A percentile compares a stretch with the other conserved stretches of the same genome.
phyloP scores from a whole-genome alignment of 2,888 invertebrate genomes.

The Saturnia pavonia region DNA sequence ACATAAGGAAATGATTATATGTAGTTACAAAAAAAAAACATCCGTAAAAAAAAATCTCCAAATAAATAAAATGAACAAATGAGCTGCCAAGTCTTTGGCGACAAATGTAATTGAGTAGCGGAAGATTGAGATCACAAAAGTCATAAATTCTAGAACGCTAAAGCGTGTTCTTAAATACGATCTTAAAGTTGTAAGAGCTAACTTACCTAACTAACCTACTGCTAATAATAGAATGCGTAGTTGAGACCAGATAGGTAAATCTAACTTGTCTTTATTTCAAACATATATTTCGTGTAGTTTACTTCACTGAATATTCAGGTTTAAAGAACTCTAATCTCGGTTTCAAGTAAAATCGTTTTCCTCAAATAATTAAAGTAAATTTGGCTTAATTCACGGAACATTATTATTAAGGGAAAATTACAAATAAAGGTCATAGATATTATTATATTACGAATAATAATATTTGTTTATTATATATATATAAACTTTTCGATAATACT shows the following conservation, averaged over 20 bases:
- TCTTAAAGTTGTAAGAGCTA: conserved; percentile 21
- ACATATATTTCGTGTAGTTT: too few relatives aligned
- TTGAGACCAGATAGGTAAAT: background rate
- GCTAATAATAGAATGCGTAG: conserved; percentile 25
- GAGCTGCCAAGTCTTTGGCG: background rate
- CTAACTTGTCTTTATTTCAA: background rate
- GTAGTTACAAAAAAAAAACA: too few relatives aligned
- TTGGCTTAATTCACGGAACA: too few relatives aligned
- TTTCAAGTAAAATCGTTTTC: too few relatives aligned
- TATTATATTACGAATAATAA: background rate
- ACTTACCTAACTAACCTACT: conserved; percentile 31
- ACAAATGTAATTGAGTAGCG: conserved; percentile 23
- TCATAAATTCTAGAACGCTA: conserved; percentile 48
- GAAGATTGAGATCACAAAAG: conserved; percentile 46
- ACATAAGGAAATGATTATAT: too few relatives aligned
- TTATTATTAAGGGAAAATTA: too few relatives aligned
- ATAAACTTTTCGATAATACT: conserved; percentile 44
- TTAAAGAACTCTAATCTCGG: too few relatives aligned
- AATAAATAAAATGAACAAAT: background rate
- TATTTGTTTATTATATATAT: background rate
- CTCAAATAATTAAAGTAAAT: too few relatives aligned
- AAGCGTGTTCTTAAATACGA: conserved; percentile 48
- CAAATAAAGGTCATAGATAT: background rate
- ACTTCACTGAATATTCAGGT: too few relatives aligned
- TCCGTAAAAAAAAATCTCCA: too few relatives aligned